These are phyloP conservation scores for Baccha elongata DNA, from an alignment of 2,888 invertebrate species.

Conservation along the genomic window DNA sequence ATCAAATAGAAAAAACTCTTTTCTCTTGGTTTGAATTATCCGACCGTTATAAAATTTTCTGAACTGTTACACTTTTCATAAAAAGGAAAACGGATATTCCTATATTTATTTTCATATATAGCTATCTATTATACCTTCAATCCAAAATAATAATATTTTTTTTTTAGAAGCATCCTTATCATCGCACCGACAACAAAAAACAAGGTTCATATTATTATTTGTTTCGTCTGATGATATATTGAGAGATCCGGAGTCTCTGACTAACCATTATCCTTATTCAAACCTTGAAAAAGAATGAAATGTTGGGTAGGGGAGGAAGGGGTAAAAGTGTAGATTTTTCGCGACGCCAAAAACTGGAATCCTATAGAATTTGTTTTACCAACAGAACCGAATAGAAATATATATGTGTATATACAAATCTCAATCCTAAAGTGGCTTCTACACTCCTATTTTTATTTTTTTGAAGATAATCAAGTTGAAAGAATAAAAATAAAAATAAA, in stretches of 20 bases:
- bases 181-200: constrained; percentile 21
- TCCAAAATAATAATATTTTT: constrained; percentile 41
- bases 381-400: constrained; percentile 59
- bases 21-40: constrained; percentile 57
- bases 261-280: constrained; percentile 58
- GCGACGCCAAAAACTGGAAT: constrained; percentile 46
- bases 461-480: constrained; percentile 56
- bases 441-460: constrained; percentile 1
- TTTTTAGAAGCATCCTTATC: constrained; percentile 61
- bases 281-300: not conserved
- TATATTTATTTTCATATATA: no score
- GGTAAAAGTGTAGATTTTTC: constrained; percentile 10
- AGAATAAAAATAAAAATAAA: constrained; percentile 32
- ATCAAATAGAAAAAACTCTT: constrained; percentile 10
- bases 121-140: constrained; percentile 3
- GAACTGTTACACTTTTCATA: constrained; percentile 63
- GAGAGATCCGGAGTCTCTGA: constrained; percentile 64
- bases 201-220: constrained; percentile 59
- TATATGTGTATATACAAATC: no score
- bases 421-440: constrained; percentile 62
- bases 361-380: constrained; percentile 39
- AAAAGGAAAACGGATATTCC: no score
- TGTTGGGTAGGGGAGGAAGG: no score
- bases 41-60: constrained; percentile 67
- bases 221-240: constrained; percentile 69